Conservation (phyloP, 2,113 vertebrate genomes). For the Bagarius yarrelli region DNA sequence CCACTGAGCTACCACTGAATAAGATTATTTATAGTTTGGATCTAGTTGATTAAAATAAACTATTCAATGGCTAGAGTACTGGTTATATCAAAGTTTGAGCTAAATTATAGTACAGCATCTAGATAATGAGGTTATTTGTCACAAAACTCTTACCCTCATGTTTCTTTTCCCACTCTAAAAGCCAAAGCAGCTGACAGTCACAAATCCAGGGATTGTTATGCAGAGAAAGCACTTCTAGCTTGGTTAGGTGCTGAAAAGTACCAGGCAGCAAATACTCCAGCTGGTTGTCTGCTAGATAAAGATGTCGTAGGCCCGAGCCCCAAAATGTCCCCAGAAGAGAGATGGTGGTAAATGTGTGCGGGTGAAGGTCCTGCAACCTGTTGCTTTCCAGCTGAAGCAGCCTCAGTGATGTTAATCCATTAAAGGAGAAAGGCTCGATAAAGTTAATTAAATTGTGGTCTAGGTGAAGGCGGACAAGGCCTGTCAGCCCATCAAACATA, state of each 20-base stretch:
- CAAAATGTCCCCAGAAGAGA: slow-evolving; percentile 73
- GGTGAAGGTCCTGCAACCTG: slow-evolving; percentile 71
- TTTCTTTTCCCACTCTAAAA: slow-evolving; percentile 70
- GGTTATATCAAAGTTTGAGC: background rate
- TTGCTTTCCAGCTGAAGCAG: slow-evolving; percentile 77
- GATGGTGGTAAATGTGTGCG: slow-evolving; percentile 75
- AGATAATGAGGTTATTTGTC: background rate
- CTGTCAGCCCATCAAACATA: slow-evolving; percentile 68
- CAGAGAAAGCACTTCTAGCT: slow-evolving; percentile 69
- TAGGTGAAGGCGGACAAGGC: slow-evolving; percentile 72
- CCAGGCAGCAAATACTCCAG: slow-evolving; percentile 65
- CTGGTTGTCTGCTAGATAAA: slow-evolving; percentile 73
- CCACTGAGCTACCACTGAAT: no score
- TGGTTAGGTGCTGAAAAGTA: slow-evolving; percentile 59
- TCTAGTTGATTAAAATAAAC: no score
- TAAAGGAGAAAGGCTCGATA: slow-evolving; percentile 75
- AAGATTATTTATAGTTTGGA: no score
- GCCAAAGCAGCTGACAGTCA: slow-evolving; percentile 73
- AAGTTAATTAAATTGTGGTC: slow-evolving; percentile 75
- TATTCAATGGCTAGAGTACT: background rate
- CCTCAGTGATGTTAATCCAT: slow-evolving; percentile 70
- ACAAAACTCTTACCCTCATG: slow-evolving; percentile 59
- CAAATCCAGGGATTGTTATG: slow-evolving; percentile 77
- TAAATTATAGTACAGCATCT: background rate
- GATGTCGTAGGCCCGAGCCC: slow-evolving; percentile 71